phyloP scores from a whole-genome alignment of 2,113 vertebrate genomes.

The Cichladusa arquata region DNA sequence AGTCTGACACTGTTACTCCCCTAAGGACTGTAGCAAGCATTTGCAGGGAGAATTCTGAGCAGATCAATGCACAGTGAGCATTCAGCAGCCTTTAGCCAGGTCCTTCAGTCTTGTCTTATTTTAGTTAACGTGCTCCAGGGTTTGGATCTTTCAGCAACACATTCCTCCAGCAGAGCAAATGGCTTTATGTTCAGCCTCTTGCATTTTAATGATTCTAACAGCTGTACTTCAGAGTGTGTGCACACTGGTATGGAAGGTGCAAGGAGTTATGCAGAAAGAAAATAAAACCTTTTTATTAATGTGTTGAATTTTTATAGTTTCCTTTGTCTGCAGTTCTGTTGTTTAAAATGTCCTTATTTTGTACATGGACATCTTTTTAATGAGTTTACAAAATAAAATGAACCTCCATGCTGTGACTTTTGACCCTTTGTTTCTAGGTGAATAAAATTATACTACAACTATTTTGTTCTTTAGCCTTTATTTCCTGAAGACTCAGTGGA shows the following conservation, averaged over 20 bases:
- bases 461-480: background rate
- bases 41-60: background rate
- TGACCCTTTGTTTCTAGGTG: slow-evolving; percentile 10
- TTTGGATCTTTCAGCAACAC: slow-evolving; percentile 30
- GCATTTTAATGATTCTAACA: background rate
- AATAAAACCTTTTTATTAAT: slow-evolving; percentile 12
- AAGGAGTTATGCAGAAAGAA: background rate
- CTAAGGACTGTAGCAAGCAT: background rate
- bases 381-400: slow-evolving; percentile 65
- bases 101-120: background rate
- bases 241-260: background rate
- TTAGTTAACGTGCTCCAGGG: slow-evolving; percentile 2
- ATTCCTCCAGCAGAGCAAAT: slow-evolving; percentile 46
- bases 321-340: background rate
- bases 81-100: background rate
- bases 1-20: background rate
- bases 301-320: slow-evolving; percentile 24
- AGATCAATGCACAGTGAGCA: background rate
- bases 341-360: slow-evolving; percentile 2
- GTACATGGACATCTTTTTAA: slow-evolving; percentile 45
- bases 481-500: background rate
- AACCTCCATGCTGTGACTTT: slow-evolving; percentile 10
- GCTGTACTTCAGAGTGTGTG: background rate
- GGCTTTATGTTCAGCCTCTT: background rate
- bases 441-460: background rate